Base-by-base conservation (phyloP, 2,888 invertebrate genomes). In the Myopa testacea region DNA sequence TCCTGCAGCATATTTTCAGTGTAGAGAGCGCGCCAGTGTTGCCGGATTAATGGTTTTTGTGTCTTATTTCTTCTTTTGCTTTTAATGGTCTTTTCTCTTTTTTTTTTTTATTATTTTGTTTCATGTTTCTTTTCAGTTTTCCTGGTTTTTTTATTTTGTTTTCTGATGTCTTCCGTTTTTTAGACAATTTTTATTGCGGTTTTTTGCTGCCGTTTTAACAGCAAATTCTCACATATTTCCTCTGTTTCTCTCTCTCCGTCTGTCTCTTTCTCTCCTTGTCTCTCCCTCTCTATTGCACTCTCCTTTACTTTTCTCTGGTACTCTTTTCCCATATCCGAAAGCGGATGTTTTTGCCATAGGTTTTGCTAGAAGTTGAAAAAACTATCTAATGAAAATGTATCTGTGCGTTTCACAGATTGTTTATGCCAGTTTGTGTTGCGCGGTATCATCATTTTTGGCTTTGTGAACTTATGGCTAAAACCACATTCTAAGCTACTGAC, bases 381-480 rank as follows among this genome's bases (percentile, higher is more conserved):
- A 55, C 14, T 55, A 55, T 45, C 45, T 55, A 55, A 55, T 55
- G 55, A 55, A 55, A 55, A 63, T 38, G 68, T 71, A 34, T 72
- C 26, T 58, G 38, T 38, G 58, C 38, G 37, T 16, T 50, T 26
- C 55, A 70, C 55, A 55, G 70, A 58, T 70, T 55, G 70, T 34
- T 70, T 70, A 6, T 58, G 37, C 16, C 70, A 70, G 69, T 55
- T 55, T 55, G 55, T 55, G 55, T 4, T 8, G 55, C 55, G 55
- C 55, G 55, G 45, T 40, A 50, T 63, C 62, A 73, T 73, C 73
- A 63, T 62, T 55, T 50, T 63, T 63, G 73, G 14, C 63, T 63
- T 73, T 73, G 62, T 63, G 62, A 60, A 62, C 40, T 73, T 63
- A 63, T 73, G 73, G 63, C 34, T 63, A 63, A 45, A 73, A 63